Base-by-base conservation (phyloP, 2,797 vertebrate genomes). In the Pseudocheirus occidentalis region DNA sequence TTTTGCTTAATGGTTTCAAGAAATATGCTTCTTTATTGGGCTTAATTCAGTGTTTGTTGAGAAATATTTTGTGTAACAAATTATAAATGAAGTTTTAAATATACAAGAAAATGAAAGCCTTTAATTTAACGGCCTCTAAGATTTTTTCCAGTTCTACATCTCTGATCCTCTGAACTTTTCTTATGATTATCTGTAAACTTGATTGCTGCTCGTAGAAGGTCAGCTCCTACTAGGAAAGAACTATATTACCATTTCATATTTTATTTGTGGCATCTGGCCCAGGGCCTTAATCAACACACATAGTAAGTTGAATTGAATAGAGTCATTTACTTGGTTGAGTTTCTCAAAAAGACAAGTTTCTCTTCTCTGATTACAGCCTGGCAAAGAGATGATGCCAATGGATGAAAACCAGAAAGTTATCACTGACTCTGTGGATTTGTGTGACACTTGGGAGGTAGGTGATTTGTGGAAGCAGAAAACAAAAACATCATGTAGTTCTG, bases 331-430 rank as follows among this genome's bases (percentile, higher is more conserved):
- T 66, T 66, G 59, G 13, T n/a, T n/a, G 14, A 73, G 14, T 18
- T 1, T 40, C n/a, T 81, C 95, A 92, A 96, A n/a, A 4, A 40
- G 5, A 54, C 4, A 0, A 10, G 91, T 94, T 73, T 34, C n/a
- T 91, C 24, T 92, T 87, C 28, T 28, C 55, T 46, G 40, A 73
- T 59, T 58, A 52, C n/a, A 97, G 96, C 95, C 92, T 56, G 96
- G 94, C 92, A 96, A 97, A 40, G 94, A 98, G 18, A 40, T 90
- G 29, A 31, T 98, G 46, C 97, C 98, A 81, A 91, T 90, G 93
- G 97, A 93, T 94, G 96, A 66, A 57, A 97, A 91, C 0, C 73
- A 95, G 10, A 91, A 34, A 34, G 1, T 95, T 52, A 58, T 98
- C 94, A 93, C 95, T 59, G 97, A 97, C 0, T 0, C 62, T 0